phyloP scores from a whole-genome alignment of 2,113 vertebrate genomes.

The Manacus vitellinus region DNA sequence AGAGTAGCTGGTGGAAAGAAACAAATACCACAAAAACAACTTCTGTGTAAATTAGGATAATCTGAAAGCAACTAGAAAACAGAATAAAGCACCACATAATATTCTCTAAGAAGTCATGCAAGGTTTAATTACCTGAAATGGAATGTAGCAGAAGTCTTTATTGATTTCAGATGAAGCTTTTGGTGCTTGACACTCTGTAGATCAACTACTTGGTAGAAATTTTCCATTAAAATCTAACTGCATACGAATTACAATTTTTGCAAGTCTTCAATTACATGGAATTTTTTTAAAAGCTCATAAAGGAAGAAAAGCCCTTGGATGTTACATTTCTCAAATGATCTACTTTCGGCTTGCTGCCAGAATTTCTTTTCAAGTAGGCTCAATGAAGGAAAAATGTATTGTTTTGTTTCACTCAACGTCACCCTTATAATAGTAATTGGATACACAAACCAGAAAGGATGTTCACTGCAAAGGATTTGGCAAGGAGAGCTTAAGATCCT shows the following conservation, averaged over 20 bases:
- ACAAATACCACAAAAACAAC: neutral
- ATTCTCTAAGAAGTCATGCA: neutral
- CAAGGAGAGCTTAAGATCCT: neutral
- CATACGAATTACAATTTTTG: neutral
- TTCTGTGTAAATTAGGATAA: neutral
- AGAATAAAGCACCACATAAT: neutral
- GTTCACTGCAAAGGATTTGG: neutral
- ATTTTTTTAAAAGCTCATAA: neutral
- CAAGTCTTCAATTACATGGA: neutral
- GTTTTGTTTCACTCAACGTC: neutral
- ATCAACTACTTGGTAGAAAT: neutral
- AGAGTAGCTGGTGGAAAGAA: neutral
- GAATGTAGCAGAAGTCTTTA: neutral
- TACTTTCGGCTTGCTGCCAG: neutral
- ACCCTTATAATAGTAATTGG: neutral
- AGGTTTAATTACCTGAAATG: conserved; percentile 1
- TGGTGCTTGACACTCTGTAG: neutral
- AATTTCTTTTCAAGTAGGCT: neutral
- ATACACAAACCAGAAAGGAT: neutral
- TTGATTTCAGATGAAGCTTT: neutral
- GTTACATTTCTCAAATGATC: neutral
- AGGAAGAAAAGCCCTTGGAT: neutral
- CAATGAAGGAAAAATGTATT: neutral
- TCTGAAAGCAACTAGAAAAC: neutral
- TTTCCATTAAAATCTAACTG: neutral